These are phyloP conservation scores for Ochropleura leucogaster DNA, from an alignment of 2,888 invertebrate species.

Conservation along the genomic window DNA sequence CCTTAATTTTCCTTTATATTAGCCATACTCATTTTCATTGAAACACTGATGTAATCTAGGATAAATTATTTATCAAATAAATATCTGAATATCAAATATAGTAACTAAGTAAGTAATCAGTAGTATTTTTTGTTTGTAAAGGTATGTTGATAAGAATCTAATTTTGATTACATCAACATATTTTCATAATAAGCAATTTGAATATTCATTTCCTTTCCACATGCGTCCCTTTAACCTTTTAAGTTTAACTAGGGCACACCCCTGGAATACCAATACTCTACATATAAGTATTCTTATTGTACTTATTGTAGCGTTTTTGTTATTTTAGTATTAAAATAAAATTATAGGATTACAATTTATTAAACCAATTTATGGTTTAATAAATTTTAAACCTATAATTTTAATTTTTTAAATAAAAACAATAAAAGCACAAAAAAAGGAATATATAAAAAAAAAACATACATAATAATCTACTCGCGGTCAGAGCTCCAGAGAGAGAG, in stretches of 20 bases:
- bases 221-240: slow-evolving; percentile 20
- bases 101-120: neutral
- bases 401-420: too few relatives aligned
- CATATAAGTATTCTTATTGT: neutral
- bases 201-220: slow-evolving; percentile 36
- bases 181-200: slow-evolving; percentile 20
- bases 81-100: neutral
- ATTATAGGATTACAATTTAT: too few relatives aligned
- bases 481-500: too few relatives aligned
- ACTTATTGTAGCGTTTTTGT: neutral
- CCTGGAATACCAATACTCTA: neutral
- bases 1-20: neutral
- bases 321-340: too few relatives aligned
- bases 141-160: neutral
- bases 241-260: slow-evolving; percentile 11
- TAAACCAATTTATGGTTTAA: too few relatives aligned
- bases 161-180: slow-evolving; percentile 24
- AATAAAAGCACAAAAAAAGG: too few relatives aligned
- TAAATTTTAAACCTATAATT: too few relatives aligned
- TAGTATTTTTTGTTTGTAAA: neutral
- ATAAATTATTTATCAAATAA: neutral
- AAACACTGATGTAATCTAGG: neutral
- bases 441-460: too few relatives aligned
- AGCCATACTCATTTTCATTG: neutral
- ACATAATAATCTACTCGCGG: too few relatives aligned